Evolutionary conservation across 2,113 vertebrate genomes (phyloP).

Genomic region (Campylomormyrus tamandua): DNA sequence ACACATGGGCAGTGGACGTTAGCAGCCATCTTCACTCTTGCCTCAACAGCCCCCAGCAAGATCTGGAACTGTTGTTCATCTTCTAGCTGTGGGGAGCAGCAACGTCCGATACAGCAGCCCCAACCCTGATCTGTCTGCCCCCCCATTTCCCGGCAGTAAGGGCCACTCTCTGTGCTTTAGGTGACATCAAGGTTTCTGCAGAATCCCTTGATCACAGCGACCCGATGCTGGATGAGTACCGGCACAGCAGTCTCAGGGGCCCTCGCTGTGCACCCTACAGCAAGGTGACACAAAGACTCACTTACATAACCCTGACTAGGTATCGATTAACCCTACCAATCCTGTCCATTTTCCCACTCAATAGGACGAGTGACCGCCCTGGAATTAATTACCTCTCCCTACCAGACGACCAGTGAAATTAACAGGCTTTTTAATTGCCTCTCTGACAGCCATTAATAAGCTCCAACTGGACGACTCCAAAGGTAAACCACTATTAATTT

Average conservation of each 20-base stretch:
- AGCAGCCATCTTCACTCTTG: background rate
- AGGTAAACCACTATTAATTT: background rate
- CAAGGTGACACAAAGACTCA: background rate
- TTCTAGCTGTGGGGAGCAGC: background rate
- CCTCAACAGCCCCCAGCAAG: background rate
- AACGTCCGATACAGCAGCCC: background rate
- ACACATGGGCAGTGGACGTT: background rate
- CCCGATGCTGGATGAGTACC: background rate
- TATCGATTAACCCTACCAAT: background rate
- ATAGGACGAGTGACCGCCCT: background rate
- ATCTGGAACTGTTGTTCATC: background rate
- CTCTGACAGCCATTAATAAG: constrained; percentile 9
- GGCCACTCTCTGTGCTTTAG: background rate
- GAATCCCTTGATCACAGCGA: background rate
- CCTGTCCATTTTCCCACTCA: background rate
- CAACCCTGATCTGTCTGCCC: background rate
- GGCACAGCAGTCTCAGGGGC: too few relatives aligned
- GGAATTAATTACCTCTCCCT: constrained; percentile 11
- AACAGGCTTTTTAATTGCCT: constrained; percentile 14
- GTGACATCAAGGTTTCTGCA: background rate
- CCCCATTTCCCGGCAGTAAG: background rate
- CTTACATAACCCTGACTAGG: background rate
- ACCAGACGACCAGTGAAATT: background rate
- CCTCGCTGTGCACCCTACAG: background rate
- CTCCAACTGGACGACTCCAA: background rate